Percentiles rank a stretch among this genome's conserved stretches.
These are phyloP conservation scores for Paraplagusia blochii DNA, from an alignment of 2,113 vertebrate species.

Conservation along the genomic window DNA sequence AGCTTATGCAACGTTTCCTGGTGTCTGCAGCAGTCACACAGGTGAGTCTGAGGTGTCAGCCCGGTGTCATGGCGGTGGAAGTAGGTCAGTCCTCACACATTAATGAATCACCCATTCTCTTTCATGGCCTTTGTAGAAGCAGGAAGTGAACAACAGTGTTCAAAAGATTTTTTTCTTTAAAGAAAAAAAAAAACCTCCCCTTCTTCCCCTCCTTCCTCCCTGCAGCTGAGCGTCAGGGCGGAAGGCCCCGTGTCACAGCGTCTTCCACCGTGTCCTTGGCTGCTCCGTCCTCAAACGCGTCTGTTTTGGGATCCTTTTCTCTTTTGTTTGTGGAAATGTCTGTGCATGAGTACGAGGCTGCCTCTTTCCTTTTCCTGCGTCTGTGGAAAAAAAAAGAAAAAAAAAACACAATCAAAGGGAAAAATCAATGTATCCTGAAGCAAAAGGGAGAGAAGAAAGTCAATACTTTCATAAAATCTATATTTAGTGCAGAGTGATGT, in stretches of 20 bases:
- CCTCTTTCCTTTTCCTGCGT: conserved; percentile 48
- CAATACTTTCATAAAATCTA: conserved; percentile 64
- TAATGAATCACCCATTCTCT: conserved; percentile 75
- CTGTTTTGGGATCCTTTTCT: conserved; percentile 46
- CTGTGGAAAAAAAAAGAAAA: conserved; percentile 60
- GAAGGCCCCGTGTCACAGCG: conserved; percentile 74
- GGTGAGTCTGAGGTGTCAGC: conserved; percentile 52
- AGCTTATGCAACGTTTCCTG: conserved; percentile 8
- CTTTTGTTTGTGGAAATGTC: conserved; percentile 28
- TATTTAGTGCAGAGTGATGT: conserved; percentile 49
- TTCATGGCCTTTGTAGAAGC: conserved; percentile 83
- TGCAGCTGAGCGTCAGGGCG: conserved; percentile 70
- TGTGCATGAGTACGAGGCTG: conserved; percentile 39
- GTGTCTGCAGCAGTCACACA: conserved; percentile 12
- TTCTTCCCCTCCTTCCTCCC: conserved; percentile 31
- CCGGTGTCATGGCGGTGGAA: conserved; percentile 61
- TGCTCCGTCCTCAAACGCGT: conserved; percentile 48
- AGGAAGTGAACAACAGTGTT: conserved; percentile 81
- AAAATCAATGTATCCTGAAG: conserved; percentile 70
- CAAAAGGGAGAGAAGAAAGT: conserved; percentile 49
- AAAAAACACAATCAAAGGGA: conserved; percentile 65
- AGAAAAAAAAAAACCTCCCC: conserved; percentile 83
- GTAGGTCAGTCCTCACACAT: conserved; percentile 59
- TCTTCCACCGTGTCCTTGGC: conserved; percentile 28
- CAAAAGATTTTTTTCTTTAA: conserved; percentile 83